phyloP scores from a whole-genome alignment of 1,140 invertebrate genomes.

The Brachionus sp. region DNA sequence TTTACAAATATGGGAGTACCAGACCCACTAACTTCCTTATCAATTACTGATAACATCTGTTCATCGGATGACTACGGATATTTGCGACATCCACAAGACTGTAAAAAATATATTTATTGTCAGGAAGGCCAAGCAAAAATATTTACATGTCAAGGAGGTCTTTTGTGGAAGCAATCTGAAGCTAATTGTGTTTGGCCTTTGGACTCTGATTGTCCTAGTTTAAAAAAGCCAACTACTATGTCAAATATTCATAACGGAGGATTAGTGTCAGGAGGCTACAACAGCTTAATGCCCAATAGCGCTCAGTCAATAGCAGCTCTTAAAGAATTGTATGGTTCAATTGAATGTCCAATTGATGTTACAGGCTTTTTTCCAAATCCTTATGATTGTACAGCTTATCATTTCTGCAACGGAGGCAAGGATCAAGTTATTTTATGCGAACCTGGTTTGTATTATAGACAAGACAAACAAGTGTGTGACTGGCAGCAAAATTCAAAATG shows the following conservation, averaged over 20 bases:
- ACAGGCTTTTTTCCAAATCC: slow-evolving; percentile 37
- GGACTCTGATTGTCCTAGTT: slow-evolving; percentile 42
- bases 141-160: slow-evolving; percentile 9
- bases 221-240: slow-evolving; percentile 16
- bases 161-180: slow-evolving; percentile 38
- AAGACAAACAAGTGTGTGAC: slow-evolving; percentile 35
- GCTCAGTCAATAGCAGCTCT: slow-evolving; percentile 4
- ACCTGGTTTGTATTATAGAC: slow-evolving; percentile 41
- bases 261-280: neutral
- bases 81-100: slow-evolving; percentile 9
- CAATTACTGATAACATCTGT: neutral
- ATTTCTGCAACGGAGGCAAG: slow-evolving; percentile 33
- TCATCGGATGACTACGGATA: slow-evolving; percentile 25
- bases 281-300: slow-evolving; percentile 11
- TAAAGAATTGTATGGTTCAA: slow-evolving; percentile 23
- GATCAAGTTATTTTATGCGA: slow-evolving; percentile 38
- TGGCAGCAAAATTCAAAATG: slow-evolving; percentile 41
- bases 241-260: neutral
- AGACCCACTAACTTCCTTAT: neutral
- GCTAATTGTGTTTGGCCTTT: slow-evolving; percentile 44
- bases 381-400: slow-evolving; percentile 46
- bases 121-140: slow-evolving; percentile 40
- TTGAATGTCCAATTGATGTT: slow-evolving; percentile 34
- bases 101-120: slow-evolving; percentile 44
- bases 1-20: neutral